Percentiles rank a stretch among this genome's conserved stretches.
Evolutionary conservation across 2,797 vertebrate species (phyloP).

Genomic region (Alca torda): DNA sequence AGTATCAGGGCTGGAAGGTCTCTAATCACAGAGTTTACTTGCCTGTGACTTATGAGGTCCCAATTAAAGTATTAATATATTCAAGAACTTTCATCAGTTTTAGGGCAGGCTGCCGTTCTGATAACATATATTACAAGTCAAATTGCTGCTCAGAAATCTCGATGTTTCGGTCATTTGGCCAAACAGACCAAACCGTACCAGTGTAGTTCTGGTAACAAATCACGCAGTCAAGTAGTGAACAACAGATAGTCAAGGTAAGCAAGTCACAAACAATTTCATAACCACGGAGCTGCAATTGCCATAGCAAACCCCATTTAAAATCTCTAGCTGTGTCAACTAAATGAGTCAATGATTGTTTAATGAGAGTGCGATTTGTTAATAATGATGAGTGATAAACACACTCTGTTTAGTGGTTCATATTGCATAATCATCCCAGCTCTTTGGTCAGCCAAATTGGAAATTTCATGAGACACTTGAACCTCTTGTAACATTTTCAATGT

Average conservation of each 20-base stretch:
- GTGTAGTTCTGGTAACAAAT: neutral
- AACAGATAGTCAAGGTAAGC: neutral
- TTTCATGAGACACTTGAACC: neutral
- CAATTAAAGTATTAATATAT: neutral
- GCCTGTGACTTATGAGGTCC: neutral
- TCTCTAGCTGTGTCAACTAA: neutral
- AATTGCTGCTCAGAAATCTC: neutral
- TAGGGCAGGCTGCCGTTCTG: neutral
- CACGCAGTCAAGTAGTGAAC: neutral
- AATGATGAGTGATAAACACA: neutral
- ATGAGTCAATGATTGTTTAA: slow-evolving; percentile 9
- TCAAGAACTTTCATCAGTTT: neutral
- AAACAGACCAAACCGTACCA: neutral
- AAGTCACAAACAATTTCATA: slow-evolving; percentile 12
- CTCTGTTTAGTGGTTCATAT: neutral
- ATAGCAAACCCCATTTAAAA: neutral
- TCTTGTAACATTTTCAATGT: neutral
- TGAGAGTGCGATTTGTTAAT: neutral
- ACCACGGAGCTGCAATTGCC: neutral
- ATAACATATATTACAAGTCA: neutral
- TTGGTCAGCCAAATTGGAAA: neutral
- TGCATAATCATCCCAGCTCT: neutral
- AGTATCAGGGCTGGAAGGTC: neutral
- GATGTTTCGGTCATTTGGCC: neutral
- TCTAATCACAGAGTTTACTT: neutral